Percentiles rank a stretch among this genome's conserved stretches.
These are phyloP conservation scores for Diceros bicornis DNA, from an alignment of 2,797 vertebrate genomes.

Conservation along the genomic window DNA sequence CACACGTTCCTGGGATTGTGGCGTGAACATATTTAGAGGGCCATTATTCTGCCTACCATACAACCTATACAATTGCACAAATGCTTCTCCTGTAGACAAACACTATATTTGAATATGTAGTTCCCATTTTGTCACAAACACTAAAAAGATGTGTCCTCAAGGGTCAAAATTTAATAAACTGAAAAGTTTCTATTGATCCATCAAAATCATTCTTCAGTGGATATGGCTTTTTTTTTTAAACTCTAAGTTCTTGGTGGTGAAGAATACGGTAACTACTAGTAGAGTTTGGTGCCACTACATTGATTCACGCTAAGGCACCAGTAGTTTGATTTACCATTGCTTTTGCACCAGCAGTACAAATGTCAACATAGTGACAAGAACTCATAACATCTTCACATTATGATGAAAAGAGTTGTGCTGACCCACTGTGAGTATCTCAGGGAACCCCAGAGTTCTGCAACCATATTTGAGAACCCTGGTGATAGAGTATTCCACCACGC, in stretches of 20 bases:
- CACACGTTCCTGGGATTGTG: not conserved
- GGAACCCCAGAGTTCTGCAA: not conserved
- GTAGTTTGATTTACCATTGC: not conserved
- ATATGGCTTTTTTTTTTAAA: not conserved
- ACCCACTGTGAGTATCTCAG: not conserved
- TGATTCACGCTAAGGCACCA: not conserved
- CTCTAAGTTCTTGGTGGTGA: not conserved
- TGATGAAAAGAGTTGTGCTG: not conserved
- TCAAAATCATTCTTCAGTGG: not conserved
- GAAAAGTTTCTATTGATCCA: not conserved
- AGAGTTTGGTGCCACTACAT: not conserved
- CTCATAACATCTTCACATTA: not conserved
- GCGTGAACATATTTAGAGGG: not conserved
- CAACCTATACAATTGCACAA: not conserved
- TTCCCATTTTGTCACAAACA: not conserved
- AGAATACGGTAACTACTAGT: not conserved
- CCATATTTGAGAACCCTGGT: not conserved
- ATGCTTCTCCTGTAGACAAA: not conserved
- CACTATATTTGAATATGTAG: not conserved
- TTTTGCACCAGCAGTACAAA: not conserved
- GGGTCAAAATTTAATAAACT: not conserved
- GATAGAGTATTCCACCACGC: not conserved
- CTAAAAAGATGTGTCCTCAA: not conserved
- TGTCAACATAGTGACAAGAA: constrained; percentile 34
- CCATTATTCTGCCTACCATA: not conserved